Percentiles rank a stretch among this genome's conserved stretches.
phyloP scores from a whole-genome alignment of 2,888 invertebrate species.

The Pyrrhosoma nymphula region DNA sequence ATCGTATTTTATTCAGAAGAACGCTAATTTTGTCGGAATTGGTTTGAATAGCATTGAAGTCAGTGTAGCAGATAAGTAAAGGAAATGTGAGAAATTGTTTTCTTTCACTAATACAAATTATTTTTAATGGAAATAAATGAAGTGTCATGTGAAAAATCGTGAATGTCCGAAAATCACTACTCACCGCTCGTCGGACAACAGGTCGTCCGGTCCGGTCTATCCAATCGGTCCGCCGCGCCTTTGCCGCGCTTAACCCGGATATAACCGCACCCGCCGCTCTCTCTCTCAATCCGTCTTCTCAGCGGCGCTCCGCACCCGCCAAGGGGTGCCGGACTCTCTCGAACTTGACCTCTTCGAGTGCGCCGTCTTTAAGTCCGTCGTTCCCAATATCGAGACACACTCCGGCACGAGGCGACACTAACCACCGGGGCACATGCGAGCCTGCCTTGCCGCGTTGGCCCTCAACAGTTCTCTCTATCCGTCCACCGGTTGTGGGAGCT shows the following conservation, averaged over 20 bases:
- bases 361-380: not conserved
- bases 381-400: not conserved
- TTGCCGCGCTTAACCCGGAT: slow-evolving; percentile 26
- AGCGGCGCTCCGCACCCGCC: slow-evolving; percentile 29
- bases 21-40: too few relatives aligned
- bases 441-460: slow-evolving; percentile 17
- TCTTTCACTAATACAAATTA: too few relatives aligned
- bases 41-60: too few relatives aligned
- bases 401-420: not conserved
- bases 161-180: too few relatives aligned
- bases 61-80: too few relatives aligned
- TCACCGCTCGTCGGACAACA: not conserved
- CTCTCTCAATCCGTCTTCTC: slow-evolving; percentile 9
- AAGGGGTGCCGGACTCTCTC: not conserved
- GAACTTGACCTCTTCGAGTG: not conserved
- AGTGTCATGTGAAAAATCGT: too few relatives aligned
- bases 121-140: too few relatives aligned
- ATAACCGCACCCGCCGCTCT: slow-evolving; percentile 1
- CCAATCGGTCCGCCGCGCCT: not conserved
- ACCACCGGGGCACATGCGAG: slow-evolving; percentile 41
- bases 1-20: too few relatives aligned
- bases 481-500: not conserved
- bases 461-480: not conserved
- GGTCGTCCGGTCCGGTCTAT: not conserved
- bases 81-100: too few relatives aligned